Percentiles rank a stretch among this genome's conserved stretches.
Evolutionary conservation across 2,113 vertebrate genomes (phyloP).

Genomic region (Gambusia holbrooki): DNA sequence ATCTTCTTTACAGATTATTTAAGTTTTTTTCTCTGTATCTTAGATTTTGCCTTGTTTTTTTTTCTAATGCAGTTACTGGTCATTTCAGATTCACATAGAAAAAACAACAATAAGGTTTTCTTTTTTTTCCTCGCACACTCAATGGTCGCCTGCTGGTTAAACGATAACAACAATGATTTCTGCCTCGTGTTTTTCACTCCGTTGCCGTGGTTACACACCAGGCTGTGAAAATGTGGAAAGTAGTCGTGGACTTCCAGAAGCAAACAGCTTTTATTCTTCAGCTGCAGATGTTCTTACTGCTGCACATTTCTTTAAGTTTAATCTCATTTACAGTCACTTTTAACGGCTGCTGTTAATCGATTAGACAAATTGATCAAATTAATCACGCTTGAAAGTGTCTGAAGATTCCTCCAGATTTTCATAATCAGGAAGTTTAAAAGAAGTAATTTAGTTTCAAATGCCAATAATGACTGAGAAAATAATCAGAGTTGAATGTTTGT

Average conservation of each 20-base stretch:
- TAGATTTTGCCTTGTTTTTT: background rate
- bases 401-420: too few species aligned
- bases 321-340: too few species aligned
- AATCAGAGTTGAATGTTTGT: background rate
- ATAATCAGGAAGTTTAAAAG: too few species aligned
- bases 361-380: too few species aligned
- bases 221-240: background rate
- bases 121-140: background rate
- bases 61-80: background rate
- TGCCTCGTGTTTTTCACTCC: background rate
- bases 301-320: background rate
- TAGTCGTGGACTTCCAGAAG: background rate
- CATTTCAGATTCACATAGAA: background rate
- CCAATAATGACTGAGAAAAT: background rate
- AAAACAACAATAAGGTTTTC: background rate
- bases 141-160: background rate
- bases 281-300: background rate
- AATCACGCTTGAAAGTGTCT: too few species aligned
- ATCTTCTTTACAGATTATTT: background rate
- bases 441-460: too few species aligned
- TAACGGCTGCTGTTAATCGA: too few species aligned
- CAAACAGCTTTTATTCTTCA: background rate
- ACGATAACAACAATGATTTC: background rate
- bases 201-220: conserved; percentile 5
- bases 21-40: too few species aligned